phyloP scores from a whole-genome alignment of 2,888 invertebrate species.

The Idaea aversata region DNA sequence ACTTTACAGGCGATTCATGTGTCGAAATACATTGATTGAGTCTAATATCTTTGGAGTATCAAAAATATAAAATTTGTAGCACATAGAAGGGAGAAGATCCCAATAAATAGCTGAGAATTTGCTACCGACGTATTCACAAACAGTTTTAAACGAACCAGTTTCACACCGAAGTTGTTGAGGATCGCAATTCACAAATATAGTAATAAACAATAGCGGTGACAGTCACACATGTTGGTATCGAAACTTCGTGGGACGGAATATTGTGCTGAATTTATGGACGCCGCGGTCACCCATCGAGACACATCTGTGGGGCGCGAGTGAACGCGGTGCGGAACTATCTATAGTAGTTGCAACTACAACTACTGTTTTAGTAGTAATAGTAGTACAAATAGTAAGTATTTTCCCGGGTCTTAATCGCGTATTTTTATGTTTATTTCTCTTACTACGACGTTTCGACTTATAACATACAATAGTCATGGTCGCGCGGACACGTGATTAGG shows the following conservation, averaged over 20 bases:
- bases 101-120: background rate
- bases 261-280: conserved; percentile 65
- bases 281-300: conserved; percentile 52
- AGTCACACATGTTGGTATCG: conserved; percentile 29
- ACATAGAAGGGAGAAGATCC: too few relatives aligned
- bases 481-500: too few relatives aligned
- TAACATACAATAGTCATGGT: too few relatives aligned
- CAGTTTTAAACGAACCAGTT: conserved; percentile 26
- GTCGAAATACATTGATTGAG: too few relatives aligned
- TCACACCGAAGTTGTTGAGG: conserved; percentile 18
- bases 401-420: too few relatives aligned
- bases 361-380: background rate
- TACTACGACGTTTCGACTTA: too few relatives aligned
- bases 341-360: background rate
- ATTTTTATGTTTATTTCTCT: too few relatives aligned
- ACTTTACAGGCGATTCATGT: too few relatives aligned
- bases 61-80: too few relatives aligned
- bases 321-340: conserved; percentile 25
- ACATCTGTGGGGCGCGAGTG: conserved; percentile 27
- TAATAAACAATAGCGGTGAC: conserved; percentile 28
- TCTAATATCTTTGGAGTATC: too few relatives aligned
- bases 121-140: background rate
- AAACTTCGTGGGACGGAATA: conserved; percentile 51
- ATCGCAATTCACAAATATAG: conserved; percentile 18
- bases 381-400: too few relatives aligned